Percentiles rank a stretch among this genome's conserved stretches.
Conservation (phyloP, 2,797 vertebrate genomes). For the Sebastolobus alascanus region DNA sequence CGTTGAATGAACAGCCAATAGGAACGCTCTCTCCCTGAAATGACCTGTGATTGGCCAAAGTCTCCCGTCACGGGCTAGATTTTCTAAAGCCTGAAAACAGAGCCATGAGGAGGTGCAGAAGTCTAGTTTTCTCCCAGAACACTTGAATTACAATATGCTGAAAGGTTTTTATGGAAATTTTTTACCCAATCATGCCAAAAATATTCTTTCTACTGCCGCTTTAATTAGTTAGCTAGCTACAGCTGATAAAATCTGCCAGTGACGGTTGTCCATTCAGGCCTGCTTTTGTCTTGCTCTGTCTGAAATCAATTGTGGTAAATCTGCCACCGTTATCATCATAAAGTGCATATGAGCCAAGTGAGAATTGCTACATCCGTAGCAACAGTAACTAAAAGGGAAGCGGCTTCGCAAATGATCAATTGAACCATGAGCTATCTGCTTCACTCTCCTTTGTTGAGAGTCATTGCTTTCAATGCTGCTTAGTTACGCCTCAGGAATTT, state of each 20-base stretch:
- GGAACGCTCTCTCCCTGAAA: too few species aligned
- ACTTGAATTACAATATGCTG: neutral
- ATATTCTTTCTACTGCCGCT: neutral
- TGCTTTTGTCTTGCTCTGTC: neutral
- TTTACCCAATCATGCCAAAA: neutral
- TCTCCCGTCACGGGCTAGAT: too few species aligned
- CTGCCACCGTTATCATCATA: neutral
- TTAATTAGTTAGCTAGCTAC: neutral
- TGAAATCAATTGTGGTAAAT: neutral
- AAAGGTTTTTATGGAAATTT: neutral
- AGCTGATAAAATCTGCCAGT: neutral
- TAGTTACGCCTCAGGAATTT: neutral
- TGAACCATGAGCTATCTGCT: conserved; percentile 9
- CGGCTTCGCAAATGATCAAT: neutral
- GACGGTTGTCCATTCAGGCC: neutral
- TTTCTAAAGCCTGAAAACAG: neutral
- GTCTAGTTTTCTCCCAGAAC: neutral
- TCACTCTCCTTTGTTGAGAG: neutral
- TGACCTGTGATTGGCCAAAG: too few species aligned
- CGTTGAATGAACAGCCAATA: too few species aligned
- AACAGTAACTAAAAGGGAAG: neutral
- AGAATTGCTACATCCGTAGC: neutral
- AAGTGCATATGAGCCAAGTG: neutral
- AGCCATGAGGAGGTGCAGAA: neutral
- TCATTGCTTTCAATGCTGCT: neutral